A percentile compares a stretch with the other conserved stretches of the same genome.
Evolutionary conservation across 2,888 invertebrate genomes (phyloP).

Genomic region (Heteromurus nitidus): DNA sequence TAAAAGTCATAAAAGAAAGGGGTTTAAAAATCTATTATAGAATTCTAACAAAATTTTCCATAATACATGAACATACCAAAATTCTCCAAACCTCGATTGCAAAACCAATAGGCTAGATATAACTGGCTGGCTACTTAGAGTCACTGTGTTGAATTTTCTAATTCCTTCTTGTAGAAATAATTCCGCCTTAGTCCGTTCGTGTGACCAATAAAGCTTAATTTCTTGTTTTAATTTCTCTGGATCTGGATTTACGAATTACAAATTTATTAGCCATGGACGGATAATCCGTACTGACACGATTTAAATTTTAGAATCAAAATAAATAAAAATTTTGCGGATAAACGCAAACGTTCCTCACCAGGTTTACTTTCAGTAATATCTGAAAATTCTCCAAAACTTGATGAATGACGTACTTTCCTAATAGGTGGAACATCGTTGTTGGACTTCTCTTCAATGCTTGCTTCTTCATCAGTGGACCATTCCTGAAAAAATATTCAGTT

Average conservation of each 20-base stretch:
- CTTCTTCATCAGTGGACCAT: constrained; percentile 43
- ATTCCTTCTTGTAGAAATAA: constrained; percentile 33
- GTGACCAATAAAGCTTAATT: constrained; percentile 44
- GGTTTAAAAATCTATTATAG: constrained; percentile 9
- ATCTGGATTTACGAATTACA: too few relatives aligned
- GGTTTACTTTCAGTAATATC: constrained; percentile 15
- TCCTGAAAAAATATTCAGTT: constrained; percentile 1
- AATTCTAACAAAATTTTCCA: constrained; percentile 15
- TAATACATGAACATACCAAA: constrained; percentile 58
- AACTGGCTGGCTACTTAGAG: constrained; percentile 62
- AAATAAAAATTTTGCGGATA: neutral
- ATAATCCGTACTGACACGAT: too few relatives aligned
- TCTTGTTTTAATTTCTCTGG: constrained; percentile 8
- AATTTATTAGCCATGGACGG: too few relatives aligned
- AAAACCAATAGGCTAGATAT: constrained; percentile 61
- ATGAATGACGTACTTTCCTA: constrained; percentile 32
- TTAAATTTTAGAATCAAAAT: neutral
- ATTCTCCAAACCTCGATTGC: constrained; percentile 68
- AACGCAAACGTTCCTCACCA: too few relatives aligned
- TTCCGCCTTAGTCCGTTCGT: constrained; percentile 29
- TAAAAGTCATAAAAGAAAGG: too few relatives aligned
- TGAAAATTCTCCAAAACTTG: constrained; percentile 62
- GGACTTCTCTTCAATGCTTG: constrained; percentile 16
- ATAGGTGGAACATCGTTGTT: constrained; percentile 30
- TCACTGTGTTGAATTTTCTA: constrained; percentile 25